Base-by-base conservation (phyloP, 2,797 vertebrate genomes). In the Erpetoichthys calabaricus region DNA sequence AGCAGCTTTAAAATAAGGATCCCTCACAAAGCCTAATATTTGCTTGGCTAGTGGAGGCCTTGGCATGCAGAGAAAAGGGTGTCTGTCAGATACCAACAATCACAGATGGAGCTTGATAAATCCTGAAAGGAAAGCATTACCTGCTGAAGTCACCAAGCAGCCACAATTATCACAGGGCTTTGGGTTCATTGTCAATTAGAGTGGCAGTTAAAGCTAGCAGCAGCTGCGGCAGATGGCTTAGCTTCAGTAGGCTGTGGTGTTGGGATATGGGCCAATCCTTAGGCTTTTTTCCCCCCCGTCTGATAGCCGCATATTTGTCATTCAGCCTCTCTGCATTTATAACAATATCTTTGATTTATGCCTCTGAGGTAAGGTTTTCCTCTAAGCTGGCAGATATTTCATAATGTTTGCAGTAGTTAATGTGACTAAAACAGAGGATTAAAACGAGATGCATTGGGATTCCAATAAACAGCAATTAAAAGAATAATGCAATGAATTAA, bases 191-290 rank as follows among this genome's bases (percentile, higher is more conserved):
- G 91, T 92, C 88, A 89, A 81, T 94, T 89, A 88, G 84, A 90
- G 83, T 85, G 87, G 88, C 88, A 88, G 88, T 70, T 72, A 83
- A 69, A 76, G 85, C 67, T 62, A 86, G 85, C 85, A 85, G 88
- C 90, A 94, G 89, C 87, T 90, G 91, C 84, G 89, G 84, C 91
- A 94, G 91, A 94, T 95, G 92, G 92, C 90, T 64, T 58, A 51
- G 80, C 82, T 94, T 90, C 90, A 91, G 86, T 78, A 81, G 80
- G 79, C 82, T 71, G 72, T 84, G 82, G 82, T 84, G 81, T 80
- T 71, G 82, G 87, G 89, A 88, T 73, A 73, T 62, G 65, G 80
- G 88, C 90, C 88, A 89, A 83, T 70, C 78, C 78, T 75, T 73
- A 83, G 80, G 84, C 80, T 75, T 76, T 82, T 78, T 65, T 76